Evolutionary conservation across 2,797 vertebrate species (phyloP), one percentile per base, ranked within the genome.

Genomic region (Neomorphus geoffroyi): DNA sequence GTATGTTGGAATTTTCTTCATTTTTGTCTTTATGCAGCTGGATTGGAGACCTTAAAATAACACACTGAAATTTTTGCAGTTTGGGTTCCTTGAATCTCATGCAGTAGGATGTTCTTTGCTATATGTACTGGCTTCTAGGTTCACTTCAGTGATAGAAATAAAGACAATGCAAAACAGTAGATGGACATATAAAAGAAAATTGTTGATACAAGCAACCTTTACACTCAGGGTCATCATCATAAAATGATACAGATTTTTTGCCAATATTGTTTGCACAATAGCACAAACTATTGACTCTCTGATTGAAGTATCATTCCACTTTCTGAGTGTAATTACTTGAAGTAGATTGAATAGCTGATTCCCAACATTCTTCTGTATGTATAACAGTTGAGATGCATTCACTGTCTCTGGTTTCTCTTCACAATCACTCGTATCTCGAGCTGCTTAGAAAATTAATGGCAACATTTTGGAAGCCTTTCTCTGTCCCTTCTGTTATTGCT

Each of bases 381-480:
- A 11, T 56, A 51, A 32, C 8, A 21, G 28, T 61, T 86, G 56
- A 78, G 35, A 82, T 39, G 11, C 4, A 53, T 65, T 83, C 26
- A 21, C 12, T 60, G 17, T 32, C 51, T 82, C 41, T 69, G 14
- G 7, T 69, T 84, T 94, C 17, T 84, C 16, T 72, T 89, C 41
- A 72, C 10, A 11, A 8, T 30, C 2, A 0, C 37, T 74, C 2
- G 0, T 75, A 56, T 32, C 10, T 39, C 26, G 57, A 80, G 6
- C 13, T 86, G 13, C 54, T 84, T 61, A 41, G n/a, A 84, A 90
- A 19, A 46, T 28, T 32, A 72, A 35, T 3, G 17, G 3, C 27
- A 87, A 62, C 19, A 69, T n/a, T 85, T 70, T 24, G 5, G 17
- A 87, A 89, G 13, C 1, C 10, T 65, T 65, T 74, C 32, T 54